These are phyloP conservation scores for Erebia epiphron DNA, from an alignment of 2,888 invertebrate genomes.

Conservation along the genomic window DNA sequence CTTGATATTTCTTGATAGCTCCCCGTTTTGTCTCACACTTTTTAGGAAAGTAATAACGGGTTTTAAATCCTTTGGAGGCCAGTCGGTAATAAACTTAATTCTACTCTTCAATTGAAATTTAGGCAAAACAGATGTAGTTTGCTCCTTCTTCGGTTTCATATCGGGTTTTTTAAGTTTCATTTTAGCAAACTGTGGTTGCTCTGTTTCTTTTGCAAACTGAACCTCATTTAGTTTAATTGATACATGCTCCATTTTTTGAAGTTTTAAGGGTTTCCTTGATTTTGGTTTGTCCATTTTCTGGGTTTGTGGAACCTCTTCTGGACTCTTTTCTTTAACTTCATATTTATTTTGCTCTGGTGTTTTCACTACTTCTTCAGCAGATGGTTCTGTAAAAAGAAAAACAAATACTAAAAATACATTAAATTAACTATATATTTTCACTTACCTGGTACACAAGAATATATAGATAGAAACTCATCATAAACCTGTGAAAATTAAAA, in stretches of 20 bases:
- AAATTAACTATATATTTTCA: background rate
- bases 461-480: background rate
- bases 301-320: background rate
- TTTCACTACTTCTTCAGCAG: slow-evolving; percentile 36
- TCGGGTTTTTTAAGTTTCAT: slow-evolving; percentile 86
- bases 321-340: slow-evolving; percentile 45
- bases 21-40: slow-evolving; percentile 83
- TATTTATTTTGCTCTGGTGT: slow-evolving; percentile 33
- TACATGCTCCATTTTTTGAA: slow-evolving; percentile 84
- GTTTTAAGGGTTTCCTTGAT: slow-evolving; percentile 56
- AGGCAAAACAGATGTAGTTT: slow-evolving; percentile 74
- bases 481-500: slow-evolving; percentile 1
- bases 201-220: slow-evolving; percentile 82
- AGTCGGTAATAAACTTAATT: slow-evolving; percentile 84
- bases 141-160: slow-evolving; percentile 72
- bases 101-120: slow-evolving; percentile 88
- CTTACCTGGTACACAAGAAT: background rate
- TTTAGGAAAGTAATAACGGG: slow-evolving; percentile 81
- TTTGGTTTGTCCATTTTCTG: slow-evolving; percentile 32
- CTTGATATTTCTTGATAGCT: slow-evolving; percentile 86
- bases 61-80: slow-evolving; percentile 82
- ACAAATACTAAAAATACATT: background rate
- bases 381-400: slow-evolving; percentile 11
- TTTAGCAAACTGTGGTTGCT: slow-evolving; percentile 84
- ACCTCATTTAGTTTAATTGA: slow-evolving; percentile 83